Percentiles rank a stretch among this genome's conserved stretches.
These are phyloP conservation scores for Drosophila miranda DNA, from an alignment of 1,140 invertebrate species.

Conservation along the genomic window DNA sequence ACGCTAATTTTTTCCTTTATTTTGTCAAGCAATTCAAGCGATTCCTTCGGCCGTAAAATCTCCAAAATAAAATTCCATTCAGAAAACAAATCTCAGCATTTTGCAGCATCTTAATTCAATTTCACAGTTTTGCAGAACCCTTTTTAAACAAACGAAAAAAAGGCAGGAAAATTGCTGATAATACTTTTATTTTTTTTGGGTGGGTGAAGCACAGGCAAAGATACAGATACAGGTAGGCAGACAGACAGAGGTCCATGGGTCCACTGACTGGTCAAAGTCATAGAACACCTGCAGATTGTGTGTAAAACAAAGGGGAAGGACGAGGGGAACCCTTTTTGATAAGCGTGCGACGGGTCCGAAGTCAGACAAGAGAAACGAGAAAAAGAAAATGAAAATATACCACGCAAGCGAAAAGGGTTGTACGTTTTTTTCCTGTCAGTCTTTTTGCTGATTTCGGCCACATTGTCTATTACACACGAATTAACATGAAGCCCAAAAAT, in stretches of 20 bases:
- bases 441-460: conserved; percentile 46
- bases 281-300: conserved; percentile 60
- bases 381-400: neutral
- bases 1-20: too few species aligned
- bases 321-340: conserved; percentile 54
- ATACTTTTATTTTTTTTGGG: conserved; percentile 34
- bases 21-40: too few species aligned
- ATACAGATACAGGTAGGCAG: conserved; percentile 11
- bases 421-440: conserved; percentile 13
- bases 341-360: conserved; percentile 38
- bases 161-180: conserved; percentile 46
- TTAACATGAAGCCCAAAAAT: conserved; percentile 63
- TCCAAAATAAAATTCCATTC: conserved; percentile 38
- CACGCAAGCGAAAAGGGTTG: conserved; percentile 13
- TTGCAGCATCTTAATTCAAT: conserved; percentile 61
- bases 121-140: conserved; percentile 35
- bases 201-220: neutral
- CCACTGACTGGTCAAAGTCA: conserved; percentile 55
- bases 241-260: conserved; percentile 11
- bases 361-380: conserved; percentile 19
- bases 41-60: too few species aligned
- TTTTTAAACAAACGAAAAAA: conserved; percentile 32
- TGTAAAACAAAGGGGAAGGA: conserved; percentile 33
- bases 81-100: conserved; percentile 53
- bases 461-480: conserved; percentile 76